Base-by-base conservation (phyloP, 2,113 vertebrate species). In the Siniperca knerii region DNA sequence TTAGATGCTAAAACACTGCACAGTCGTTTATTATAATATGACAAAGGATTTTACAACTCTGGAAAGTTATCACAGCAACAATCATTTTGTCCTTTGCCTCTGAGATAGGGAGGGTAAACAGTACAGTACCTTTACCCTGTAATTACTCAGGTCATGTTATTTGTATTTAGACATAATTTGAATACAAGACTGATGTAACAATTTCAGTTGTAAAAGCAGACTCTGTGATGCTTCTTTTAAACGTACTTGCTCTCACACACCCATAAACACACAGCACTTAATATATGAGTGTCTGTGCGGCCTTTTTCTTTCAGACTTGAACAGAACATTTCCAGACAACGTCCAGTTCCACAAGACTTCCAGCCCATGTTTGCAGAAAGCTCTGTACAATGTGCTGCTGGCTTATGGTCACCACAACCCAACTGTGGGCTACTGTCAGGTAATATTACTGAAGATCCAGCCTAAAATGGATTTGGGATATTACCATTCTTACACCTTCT, bases 321-420 rank as follows among this genome's bases (percentile, higher is more conserved):
- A 99, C 95, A 96, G 98, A 92, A 99, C 98, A 60, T 99, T 99
- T 95, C 98, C 98, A 58, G 98, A 99, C 92, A 99, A 99, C 0
- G 74, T 99, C 71, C 93, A 94, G n/a, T 99, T 99, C 93, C 96
- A 91, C 44, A 96, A 93, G 92, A 96, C 93, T 0, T 95, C 98
- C 0, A 94, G 96, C 16, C 96, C 97, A 0, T 98, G 97, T 90
- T 89, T 98, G 69, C 98, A 98, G 90, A 95, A 95, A 2, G 6
- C 94, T 0, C 94, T 99, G 82, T 96, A 96, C 95, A 98, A 98
- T 0, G 97, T 99, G 29, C 95, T 99, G 81, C 90, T 97, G 83
- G 97, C 98, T 0, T 98, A 98, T 0, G 98, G 97, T 16, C 96
- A 96, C 64, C 98, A 99, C 86, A 97, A 99, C 90, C 96, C 84